Percentiles rank a stretch among this genome's conserved stretches.
Evolutionary conservation across 2,797 vertebrate genomes (phyloP).

Genomic region (Chaetodon trifasciatus): DNA sequence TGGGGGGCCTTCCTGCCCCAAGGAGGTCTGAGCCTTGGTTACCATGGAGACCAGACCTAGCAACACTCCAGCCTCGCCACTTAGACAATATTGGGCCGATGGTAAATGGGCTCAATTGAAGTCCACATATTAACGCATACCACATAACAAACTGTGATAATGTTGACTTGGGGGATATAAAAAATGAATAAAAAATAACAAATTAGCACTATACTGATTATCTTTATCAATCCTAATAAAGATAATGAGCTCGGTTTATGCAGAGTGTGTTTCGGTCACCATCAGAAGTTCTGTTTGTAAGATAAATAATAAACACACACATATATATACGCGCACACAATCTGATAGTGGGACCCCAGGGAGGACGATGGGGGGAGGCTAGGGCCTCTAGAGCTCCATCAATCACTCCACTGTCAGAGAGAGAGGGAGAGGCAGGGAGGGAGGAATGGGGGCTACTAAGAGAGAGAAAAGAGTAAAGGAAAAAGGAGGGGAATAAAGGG

Average conservation of each 20-base stretch:
- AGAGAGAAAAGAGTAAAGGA: slow-evolving; percentile 40
- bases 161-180: not conserved
- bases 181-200: not conserved
- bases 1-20: slow-evolving; percentile 66
- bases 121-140: slow-evolving; percentile 7
- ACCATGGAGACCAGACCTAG: slow-evolving; percentile 68
- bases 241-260: not conserved
- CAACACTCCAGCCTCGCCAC: slow-evolving; percentile 51
- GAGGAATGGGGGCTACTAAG: slow-evolving; percentile 56
- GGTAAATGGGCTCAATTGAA: slow-evolving; percentile 30
- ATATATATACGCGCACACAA: slow-evolving; percentile 50
- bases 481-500: slow-evolving; percentile 34
- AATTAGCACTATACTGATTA: not conserved
- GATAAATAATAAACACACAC: slow-evolving; percentile 31
- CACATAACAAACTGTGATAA: not conserved
- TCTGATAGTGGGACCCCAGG: slow-evolving; percentile 76
- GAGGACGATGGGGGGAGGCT: slow-evolving; percentile 77
- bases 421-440: slow-evolving; percentile 52
- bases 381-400: slow-evolving; percentile 85
- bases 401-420: slow-evolving; percentile 84
- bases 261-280: slow-evolving; percentile 21
- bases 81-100: slow-evolving; percentile 40
- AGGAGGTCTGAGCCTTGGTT: slow-evolving; percentile 72
- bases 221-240: not conserved
- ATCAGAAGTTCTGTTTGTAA: slow-evolving; percentile 47